Percentiles rank a stretch among this genome's conserved stretches.
phyloP scores from a whole-genome alignment of 2,888 invertebrate species.

The Erannis defoliaria region DNA sequence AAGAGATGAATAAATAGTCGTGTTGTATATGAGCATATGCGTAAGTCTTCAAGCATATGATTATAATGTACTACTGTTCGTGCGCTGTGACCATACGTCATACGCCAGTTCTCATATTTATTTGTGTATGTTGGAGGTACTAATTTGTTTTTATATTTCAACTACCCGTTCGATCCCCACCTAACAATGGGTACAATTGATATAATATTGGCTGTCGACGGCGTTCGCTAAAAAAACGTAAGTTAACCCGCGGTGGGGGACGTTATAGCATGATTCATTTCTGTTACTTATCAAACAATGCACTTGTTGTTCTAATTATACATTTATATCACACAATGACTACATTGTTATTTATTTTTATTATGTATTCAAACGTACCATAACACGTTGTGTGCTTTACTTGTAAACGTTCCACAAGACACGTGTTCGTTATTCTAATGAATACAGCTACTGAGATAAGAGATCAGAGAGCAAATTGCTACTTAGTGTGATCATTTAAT shows the following conservation, averaged over 20 bases:
- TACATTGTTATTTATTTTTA: slow-evolving; percentile 39
- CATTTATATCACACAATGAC: slow-evolving; percentile 41
- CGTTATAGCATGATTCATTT: slow-evolving; percentile 68
- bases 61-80: slow-evolving; percentile 14
- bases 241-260: slow-evolving; percentile 67
- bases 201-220: slow-evolving; percentile 70
- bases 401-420: slow-evolving; percentile 38
- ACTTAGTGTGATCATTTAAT: neutral
- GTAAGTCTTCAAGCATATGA: neutral
- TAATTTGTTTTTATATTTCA: slow-evolving; percentile 84
- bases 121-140: slow-evolving; percentile 72
- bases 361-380: slow-evolving; percentile 29
- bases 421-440: slow-evolving; percentile 10
- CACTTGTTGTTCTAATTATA: slow-evolving; percentile 48
- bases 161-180: slow-evolving; percentile 74
- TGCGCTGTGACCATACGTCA: slow-evolving; percentile 48
- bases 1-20: no score
- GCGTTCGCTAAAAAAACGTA: slow-evolving; percentile 71
- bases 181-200: slow-evolving; percentile 78
- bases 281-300: slow-evolving; percentile 52
- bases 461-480: slow-evolving; percentile 8
- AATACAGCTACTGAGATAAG: neutral
- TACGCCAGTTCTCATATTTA: slow-evolving; percentile 50
- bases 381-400: slow-evolving; percentile 39
- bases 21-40: neutral